Evolutionary conservation across 2,888 invertebrate species (phyloP).

Genomic region (Melipona bicolor): DNA sequence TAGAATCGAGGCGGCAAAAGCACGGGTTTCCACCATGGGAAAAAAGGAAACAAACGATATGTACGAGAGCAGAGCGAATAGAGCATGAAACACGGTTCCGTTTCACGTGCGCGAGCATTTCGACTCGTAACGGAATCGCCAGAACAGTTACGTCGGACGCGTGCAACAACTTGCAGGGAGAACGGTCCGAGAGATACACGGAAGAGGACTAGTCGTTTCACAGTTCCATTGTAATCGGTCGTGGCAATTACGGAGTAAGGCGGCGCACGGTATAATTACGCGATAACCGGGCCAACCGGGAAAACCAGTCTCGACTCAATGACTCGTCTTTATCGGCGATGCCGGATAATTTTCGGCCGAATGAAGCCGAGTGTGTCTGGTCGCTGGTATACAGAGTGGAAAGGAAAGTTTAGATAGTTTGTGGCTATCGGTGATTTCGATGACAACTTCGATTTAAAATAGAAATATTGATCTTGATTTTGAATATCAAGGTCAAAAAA

Average conservation of each 20-base stretch:
- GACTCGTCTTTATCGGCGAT: neutral
- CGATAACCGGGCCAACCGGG: slow-evolving; percentile 23
- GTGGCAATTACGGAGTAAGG: slow-evolving; percentile 6
- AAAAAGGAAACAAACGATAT: neutral
- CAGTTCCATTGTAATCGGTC: slow-evolving; percentile 12
- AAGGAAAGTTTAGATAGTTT: too few species aligned
- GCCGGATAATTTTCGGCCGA: neutral
- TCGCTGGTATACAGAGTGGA: too few species aligned
- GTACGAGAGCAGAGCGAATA: slow-evolving; percentile 8
- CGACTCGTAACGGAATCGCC: slow-evolving; percentile 53
- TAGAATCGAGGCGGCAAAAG: neutral
- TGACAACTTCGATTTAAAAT: too few species aligned
- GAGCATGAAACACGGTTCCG: slow-evolving; percentile 36
- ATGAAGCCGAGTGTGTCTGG: too few species aligned
- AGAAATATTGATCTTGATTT: too few species aligned
- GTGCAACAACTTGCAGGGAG: neutral
- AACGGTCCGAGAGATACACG: neutral
- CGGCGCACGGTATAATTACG: slow-evolving; percentile 26
- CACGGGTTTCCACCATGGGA: neutral
- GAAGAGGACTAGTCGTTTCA: neutral
- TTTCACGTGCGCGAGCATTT: slow-evolving; percentile 39
- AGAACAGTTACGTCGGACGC: slow-evolving; percentile 52
- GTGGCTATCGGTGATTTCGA: too few species aligned
- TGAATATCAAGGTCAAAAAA: too few species aligned
- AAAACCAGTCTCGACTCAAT: neutral